Conservation (phyloP, 2,888 invertebrate genomes). For the Hyalella azteca region DNA sequence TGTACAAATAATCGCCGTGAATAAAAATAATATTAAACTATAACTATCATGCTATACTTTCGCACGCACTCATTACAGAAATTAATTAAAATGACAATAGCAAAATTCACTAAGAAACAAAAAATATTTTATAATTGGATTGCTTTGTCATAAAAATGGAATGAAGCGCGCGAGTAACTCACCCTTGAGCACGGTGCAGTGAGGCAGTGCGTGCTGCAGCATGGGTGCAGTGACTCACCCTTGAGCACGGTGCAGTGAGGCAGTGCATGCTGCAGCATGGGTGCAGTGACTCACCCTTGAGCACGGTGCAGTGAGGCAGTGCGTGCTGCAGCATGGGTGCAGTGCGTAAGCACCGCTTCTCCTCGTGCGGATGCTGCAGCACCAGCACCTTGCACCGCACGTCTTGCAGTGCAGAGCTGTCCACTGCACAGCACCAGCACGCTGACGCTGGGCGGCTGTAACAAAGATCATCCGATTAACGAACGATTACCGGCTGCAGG, state of each 20-base stretch:
- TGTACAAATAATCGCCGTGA: too few relatives aligned
- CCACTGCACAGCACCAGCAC: slow-evolving; percentile 51
- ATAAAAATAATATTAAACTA: too few relatives aligned
- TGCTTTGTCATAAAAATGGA: too few relatives aligned
- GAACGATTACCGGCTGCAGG: too few relatives aligned
- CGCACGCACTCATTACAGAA: too few relatives aligned
- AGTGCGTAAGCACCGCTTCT: slow-evolving; percentile 84
- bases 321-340: slow-evolving; percentile 86
- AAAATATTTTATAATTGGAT: too few relatives aligned
- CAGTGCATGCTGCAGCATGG: slow-evolving; percentile 82
- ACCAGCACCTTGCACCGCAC: slow-evolving; percentile 45
- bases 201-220: slow-evolving; percentile 71
- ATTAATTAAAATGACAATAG: too few relatives aligned
- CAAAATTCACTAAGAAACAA: too few relatives aligned
- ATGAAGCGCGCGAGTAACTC: too few relatives aligned
- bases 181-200: slow-evolving; percentile 65
- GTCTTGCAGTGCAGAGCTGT: slow-evolving; percentile 29
- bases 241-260: slow-evolving; percentile 67
- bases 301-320: slow-evolving; percentile 69
- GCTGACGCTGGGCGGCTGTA: slow-evolving; percentile 52
- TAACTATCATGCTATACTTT: too few relatives aligned
- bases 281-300: slow-evolving; percentile 70
- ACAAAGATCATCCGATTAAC: too few relatives aligned
- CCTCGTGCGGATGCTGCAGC: slow-evolving; percentile 94
- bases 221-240: background rate